Evolutionary conservation across 2,888 invertebrate genomes (phyloP), one percentile per base, ranked within the genome.

Genomic region (Drosophila peninsularis): DNA sequence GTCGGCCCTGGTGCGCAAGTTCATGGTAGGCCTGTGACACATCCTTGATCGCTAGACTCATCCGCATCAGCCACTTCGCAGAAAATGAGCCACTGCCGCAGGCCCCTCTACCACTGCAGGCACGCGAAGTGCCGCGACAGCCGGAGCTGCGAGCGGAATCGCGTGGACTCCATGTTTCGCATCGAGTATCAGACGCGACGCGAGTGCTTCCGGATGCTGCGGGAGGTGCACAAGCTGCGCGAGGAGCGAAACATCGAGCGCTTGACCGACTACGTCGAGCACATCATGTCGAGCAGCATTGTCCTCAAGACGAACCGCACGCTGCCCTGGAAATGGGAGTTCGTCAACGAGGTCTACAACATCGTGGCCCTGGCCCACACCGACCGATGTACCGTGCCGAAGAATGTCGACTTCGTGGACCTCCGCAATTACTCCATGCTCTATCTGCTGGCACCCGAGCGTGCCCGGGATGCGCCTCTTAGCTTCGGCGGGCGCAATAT

Each of bases 301-400:
- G 88, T 84, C 3, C 62, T 88, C 0, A 92, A 91, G 75, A 91
- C 91, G 0, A 68, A 75, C 5, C 90, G 91, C 9, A 86, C 91
- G 0, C 84, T 92, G 82, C 92, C 92, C 19, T 90, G 92, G 89
- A 92, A 91, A 62, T 91, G 89, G 61, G 90, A 92, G 63, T 91
- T 91, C 36, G 71, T 91, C 4, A 90, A 88, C 62, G 92, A 92
- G 34, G 84, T 92, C 9, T 92, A 91, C 62, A 92, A 92, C 62
- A 79, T 80, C 2, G 13, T 91, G 41, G 92, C 84, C 0, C 49
- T 92, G 62, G 83, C 91, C 7, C 78, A 90, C 50, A 41, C 80
- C 9, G 92, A 92, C 69, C 70, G 70, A 10, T 90, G 84, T 21
- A 47, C 73, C 0, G 57, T 84, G 21, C 73, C 77, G 0, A 34